These are phyloP conservation scores for Halcyon smyrnensis DNA, from an alignment of 2,797 vertebrate species.

Conservation along the genomic window DNA sequence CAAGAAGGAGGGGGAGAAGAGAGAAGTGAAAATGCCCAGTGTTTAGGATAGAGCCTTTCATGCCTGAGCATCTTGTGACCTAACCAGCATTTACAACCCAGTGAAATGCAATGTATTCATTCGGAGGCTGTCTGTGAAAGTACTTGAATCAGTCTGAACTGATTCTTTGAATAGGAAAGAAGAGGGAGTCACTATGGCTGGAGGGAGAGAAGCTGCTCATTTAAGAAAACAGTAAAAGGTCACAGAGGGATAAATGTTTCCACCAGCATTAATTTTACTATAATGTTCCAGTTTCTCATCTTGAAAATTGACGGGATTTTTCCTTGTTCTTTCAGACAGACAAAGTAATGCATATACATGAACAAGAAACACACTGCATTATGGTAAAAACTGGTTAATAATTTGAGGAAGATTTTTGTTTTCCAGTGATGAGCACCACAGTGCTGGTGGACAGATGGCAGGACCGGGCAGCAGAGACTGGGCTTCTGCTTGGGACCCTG, in stretches of 20 bases:
- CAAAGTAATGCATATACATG: neutral
- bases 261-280: neutral
- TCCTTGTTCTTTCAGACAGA: neutral
- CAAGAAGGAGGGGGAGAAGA: neutral
- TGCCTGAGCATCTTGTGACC: slow-evolving; percentile 19
- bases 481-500: neutral
- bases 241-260: neutral
- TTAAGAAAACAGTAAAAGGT: slow-evolving; percentile 29
- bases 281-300: neutral
- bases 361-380: neutral
- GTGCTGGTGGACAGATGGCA: neutral
- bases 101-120: slow-evolving; percentile 29
- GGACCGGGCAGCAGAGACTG: neutral
- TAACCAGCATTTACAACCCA: slow-evolving; percentile 24
- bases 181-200: neutral
- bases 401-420: neutral
- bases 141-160: slow-evolving; percentile 7
- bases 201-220: slow-evolving; percentile 25
- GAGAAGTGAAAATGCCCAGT: neutral
- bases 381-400: neutral
- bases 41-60: neutral
- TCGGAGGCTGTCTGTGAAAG: neutral
- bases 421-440: neutral
- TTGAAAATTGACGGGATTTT: neutral
- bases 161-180: slow-evolving; percentile 16